Conservation (phyloP, 2,888 invertebrate genomes). For the Coelinius sp. region DNA sequence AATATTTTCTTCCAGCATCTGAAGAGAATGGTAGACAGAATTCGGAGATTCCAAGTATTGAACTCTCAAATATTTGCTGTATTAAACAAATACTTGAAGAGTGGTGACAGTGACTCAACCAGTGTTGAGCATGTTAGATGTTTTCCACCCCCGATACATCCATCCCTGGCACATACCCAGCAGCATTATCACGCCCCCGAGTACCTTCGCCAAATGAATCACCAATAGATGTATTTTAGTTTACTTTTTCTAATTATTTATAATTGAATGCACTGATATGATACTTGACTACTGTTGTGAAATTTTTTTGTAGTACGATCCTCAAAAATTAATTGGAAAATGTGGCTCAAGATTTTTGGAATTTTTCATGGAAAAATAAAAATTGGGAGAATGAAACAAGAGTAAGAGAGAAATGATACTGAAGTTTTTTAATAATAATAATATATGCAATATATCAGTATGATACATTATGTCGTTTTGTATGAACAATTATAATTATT, state of each 20-base stretch:
- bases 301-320: slow-evolving; percentile 33
- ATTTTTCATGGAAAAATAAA: not conserved
- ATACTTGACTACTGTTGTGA: slow-evolving; percentile 25
- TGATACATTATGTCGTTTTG: slow-evolving; percentile 12
- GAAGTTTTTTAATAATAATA: not conserved
- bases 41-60: slow-evolving; percentile 96
- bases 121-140: slow-evolving; percentile 97
- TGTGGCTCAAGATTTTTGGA: not conserved
- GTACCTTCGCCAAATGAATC: slow-evolving; percentile 70
- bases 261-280: slow-evolving; percentile 10
- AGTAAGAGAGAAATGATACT: slow-evolving; percentile 1
- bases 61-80: slow-evolving; percentile 98
- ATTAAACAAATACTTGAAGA: slow-evolving; percentile 92
- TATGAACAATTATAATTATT: not conserved
- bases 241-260: slow-evolving; percentile 5
- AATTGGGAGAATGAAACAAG: not conserved
- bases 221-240: slow-evolving; percentile 55
- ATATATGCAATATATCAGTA: slow-evolving; percentile 16
- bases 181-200: slow-evolving; percentile 74
- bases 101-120: slow-evolving; percentile 84
- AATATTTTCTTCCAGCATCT: slow-evolving; percentile 78
- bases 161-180: slow-evolving; percentile 78
- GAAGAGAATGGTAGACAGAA: slow-evolving; percentile 97
- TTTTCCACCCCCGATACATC: slow-evolving; percentile 94
- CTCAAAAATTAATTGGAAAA: not conserved